Conservation (phyloP, 2,888 invertebrate species). For the Eutolmus rufibarbis region DNA sequence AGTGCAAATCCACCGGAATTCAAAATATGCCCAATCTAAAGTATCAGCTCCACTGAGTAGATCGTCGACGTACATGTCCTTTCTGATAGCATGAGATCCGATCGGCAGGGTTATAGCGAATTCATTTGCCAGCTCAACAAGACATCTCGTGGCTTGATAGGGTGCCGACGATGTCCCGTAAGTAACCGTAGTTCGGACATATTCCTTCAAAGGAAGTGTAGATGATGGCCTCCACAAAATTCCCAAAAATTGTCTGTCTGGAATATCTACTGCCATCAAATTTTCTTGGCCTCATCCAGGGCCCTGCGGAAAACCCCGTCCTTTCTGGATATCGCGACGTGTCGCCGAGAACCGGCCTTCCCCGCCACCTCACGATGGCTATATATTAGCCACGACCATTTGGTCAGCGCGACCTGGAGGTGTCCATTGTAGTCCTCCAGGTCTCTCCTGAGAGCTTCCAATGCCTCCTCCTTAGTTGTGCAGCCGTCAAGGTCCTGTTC, state of each 20-base stretch:
- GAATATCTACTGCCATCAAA: no score
- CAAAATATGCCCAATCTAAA: neutral
- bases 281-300: no score
- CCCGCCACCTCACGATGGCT: no score
- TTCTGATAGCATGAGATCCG: neutral
- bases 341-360: no score
- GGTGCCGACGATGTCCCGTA: neutral
- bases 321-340: no score
- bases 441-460: no score
- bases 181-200: neutral
- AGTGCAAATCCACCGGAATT: neutral
- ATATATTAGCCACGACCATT: no score
- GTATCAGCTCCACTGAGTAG: neutral
- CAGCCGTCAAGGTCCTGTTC: no score
- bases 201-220: neutral
- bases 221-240: neutral
- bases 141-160: neutral
- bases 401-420: no score
- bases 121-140: neutral
- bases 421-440: no score
- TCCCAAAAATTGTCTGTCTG: neutral
- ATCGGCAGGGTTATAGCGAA: neutral
- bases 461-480: no score
- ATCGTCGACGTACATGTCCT: neutral
- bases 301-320: no score